Evolutionary conservation across 2,797 vertebrate genomes (phyloP).

Genomic region (Anolis apletophallus): DNA sequence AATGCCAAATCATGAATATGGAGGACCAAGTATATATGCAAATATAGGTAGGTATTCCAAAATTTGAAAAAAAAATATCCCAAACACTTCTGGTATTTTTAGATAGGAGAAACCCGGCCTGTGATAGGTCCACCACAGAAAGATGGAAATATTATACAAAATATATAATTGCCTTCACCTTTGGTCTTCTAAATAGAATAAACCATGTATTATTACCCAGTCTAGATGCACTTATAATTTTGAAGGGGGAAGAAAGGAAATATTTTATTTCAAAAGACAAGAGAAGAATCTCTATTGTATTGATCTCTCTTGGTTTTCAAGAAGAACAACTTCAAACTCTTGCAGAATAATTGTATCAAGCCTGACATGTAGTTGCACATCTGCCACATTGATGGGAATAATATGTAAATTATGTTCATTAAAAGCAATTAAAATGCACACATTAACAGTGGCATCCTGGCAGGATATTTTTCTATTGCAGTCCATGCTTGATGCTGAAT

Average conservation of each 20-base stretch:
- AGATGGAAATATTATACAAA: neutral
- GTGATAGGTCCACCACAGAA: too few relatives aligned
- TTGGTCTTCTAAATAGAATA: neutral
- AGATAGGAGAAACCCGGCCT: too few relatives aligned
- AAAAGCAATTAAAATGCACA: slow-evolving; percentile 26
- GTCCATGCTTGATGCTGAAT: slow-evolving; percentile 17
- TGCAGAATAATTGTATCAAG: slow-evolving; percentile 23
- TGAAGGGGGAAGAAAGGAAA: neutral
- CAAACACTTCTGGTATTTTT: too few relatives aligned
- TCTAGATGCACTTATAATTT: neutral
- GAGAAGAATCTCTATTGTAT: neutral
- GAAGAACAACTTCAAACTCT: neutral
- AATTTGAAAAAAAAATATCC: too few relatives aligned
- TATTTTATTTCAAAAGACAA: neutral
- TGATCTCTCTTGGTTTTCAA: slow-evolving; percentile 12
- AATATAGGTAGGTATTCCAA: too few relatives aligned
- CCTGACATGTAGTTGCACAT: slow-evolving; percentile 17
- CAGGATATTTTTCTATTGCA: slow-evolving; percentile 8
- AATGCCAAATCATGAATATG: too few relatives aligned
- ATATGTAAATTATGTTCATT: slow-evolving; percentile 47
- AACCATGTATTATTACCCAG: neutral
- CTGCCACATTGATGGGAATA: slow-evolving; percentile 35
- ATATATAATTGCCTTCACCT: neutral
- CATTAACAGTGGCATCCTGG: slow-evolving; percentile 26
- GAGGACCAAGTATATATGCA: too few relatives aligned